phyloP scores from a whole-genome alignment of 2,888 invertebrate species.

The Cetonia aurata region DNA sequence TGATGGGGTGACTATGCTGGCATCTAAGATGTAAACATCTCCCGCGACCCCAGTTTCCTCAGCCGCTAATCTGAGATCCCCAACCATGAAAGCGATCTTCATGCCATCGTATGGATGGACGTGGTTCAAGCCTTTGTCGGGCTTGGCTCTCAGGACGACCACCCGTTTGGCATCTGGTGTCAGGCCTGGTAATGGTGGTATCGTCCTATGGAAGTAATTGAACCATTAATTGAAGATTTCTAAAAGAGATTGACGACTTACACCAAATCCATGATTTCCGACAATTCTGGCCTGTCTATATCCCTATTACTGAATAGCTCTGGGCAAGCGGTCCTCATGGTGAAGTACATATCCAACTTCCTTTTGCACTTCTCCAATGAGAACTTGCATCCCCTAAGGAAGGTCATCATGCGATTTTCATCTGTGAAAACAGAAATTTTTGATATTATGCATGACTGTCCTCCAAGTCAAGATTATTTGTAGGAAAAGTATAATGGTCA shows the following conservation, averaged over 20 bases:
- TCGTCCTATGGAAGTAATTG: conserved; percentile 70
- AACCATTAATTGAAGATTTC: neutral
- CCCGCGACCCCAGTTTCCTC: conserved; percentile 87
- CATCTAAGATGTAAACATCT: conserved; percentile 86
- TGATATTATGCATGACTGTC: neutral
- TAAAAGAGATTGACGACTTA: conserved; percentile 66
- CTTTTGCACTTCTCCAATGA: conserved; percentile 87
- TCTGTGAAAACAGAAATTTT: conserved; percentile 68
- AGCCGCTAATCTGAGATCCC: conserved; percentile 82
- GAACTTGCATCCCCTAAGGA: conserved; percentile 88
- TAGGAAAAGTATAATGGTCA: too few relatives aligned
- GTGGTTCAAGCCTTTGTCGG: conserved; percentile 77
- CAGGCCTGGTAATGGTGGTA: conserved; percentile 85
- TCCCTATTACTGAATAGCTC: conserved; percentile 86
- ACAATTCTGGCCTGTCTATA: conserved; percentile 78
- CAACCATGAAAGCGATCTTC: conserved; percentile 88
- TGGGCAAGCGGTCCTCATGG: conserved; percentile 85
- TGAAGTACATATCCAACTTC: conserved; percentile 90
- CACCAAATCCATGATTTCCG: conserved; percentile 77
- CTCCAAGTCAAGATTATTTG: too few relatives aligned
- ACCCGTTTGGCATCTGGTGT: conserved; percentile 86
- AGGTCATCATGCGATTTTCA: conserved; percentile 83
- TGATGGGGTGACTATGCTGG: conserved; percentile 80
- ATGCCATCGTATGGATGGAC: conserved; percentile 82
- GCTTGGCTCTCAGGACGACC: conserved; percentile 79